These are phyloP conservation scores for Dolichotis patagonum DNA, from an alignment of 2,113 vertebrate species.

Conservation along the genomic window DNA sequence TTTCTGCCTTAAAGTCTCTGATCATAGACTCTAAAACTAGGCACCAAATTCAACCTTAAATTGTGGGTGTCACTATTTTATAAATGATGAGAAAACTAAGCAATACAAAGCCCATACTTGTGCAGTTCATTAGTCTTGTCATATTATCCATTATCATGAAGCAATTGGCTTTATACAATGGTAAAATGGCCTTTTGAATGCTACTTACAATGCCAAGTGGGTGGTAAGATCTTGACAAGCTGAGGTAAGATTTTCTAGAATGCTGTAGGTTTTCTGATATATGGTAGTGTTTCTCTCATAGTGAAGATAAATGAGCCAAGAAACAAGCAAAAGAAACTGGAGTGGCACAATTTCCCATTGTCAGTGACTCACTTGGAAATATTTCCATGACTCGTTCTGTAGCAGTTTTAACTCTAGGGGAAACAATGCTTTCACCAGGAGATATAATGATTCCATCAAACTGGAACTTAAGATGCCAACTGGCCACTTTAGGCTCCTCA, in stretches of 20 bases:
- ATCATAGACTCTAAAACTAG: neutral
- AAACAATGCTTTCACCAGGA: neutral
- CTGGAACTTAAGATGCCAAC: neutral
- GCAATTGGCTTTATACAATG: neutral
- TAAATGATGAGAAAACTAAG: neutral
- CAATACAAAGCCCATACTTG: neutral
- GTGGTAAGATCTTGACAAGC: neutral
- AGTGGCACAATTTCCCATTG: neutral
- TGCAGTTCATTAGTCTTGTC: neutral
- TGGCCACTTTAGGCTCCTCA: too few species aligned
- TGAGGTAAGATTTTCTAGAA: neutral
- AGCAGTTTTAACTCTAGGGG: neutral
- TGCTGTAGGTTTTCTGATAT: neutral
- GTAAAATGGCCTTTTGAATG: neutral
- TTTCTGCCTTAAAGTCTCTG: neutral
- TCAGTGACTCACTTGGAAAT: neutral
- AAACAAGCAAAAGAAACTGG: neutral
- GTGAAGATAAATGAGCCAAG: neutral
- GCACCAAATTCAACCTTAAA: neutral
- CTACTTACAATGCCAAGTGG: neutral
- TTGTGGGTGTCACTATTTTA: neutral
- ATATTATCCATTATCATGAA: neutral
- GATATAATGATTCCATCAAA: neutral
- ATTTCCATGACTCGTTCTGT: neutral
- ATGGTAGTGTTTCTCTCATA: neutral